Percentiles rank a stretch among this genome's conserved stretches.
Evolutionary conservation across 30 jellyfish, hydroid and myxozoan genomes (phyloP).

Genomic region (Turritopsis rubra): DNA sequence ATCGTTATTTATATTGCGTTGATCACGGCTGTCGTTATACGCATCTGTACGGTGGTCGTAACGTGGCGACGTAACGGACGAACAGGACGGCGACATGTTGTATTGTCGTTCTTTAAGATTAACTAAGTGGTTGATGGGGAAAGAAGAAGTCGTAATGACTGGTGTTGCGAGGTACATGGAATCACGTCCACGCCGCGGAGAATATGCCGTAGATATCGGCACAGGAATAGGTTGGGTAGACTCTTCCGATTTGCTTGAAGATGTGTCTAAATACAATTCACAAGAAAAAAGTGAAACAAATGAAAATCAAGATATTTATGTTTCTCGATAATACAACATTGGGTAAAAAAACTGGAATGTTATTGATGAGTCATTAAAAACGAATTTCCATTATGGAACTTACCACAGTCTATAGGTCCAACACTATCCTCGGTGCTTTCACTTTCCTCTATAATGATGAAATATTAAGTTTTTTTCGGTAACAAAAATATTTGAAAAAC

Average conservation of each 20-base stretch:
- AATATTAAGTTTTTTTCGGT: background rate
- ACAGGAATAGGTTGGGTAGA: background rate
- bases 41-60: conserved; percentile 15
- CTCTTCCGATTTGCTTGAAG: conserved; percentile 2
- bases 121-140: background rate
- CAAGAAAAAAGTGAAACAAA: background rate
- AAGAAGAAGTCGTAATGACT: conserved; percentile 25
- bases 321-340: background rate
- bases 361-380: too few relatives aligned
- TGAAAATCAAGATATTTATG: background rate
- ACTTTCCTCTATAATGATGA: conserved; percentile 10
- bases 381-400: background rate
- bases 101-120: conserved; percentile 13
- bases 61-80: conserved; percentile 31
- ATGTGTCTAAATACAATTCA: conserved; percentile 17
- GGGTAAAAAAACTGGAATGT: background rate
- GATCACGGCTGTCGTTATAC: conserved; percentile 8
- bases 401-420: conserved; percentile 43
- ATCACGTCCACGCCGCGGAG: conserved; percentile 30
- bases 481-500: too few relatives aligned
- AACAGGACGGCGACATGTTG: conserved; percentile 7
- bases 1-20: background rate
- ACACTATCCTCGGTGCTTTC: conserved; percentile 40
- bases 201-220: background rate
- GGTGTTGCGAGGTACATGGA: conserved; percentile 46